phyloP scores from a whole-genome alignment of 2,888 invertebrate genomes.

The Parnassius glacialis region DNA sequence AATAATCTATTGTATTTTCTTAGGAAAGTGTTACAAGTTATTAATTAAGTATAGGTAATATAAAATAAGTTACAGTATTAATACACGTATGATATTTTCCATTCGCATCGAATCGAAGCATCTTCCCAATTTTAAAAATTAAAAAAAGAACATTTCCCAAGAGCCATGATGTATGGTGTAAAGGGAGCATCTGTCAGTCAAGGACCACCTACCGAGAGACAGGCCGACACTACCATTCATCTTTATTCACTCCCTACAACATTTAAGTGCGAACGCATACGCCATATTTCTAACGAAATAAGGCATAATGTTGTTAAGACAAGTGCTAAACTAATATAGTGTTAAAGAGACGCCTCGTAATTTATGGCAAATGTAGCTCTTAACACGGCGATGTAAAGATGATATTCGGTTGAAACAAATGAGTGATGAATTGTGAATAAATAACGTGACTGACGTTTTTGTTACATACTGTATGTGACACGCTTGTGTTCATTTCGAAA shows the following conservation, averaged over 20 bases:
- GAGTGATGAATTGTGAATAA: slow-evolving; percentile 54
- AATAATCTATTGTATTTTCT: too few relatives aligned
- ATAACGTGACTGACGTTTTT: slow-evolving; percentile 54
- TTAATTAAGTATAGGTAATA: too few relatives aligned
- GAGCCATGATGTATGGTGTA: slow-evolving; percentile 44
- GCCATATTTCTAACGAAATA: slow-evolving; percentile 26
- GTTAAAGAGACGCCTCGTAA: slow-evolving; percentile 49
- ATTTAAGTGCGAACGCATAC: slow-evolving; percentile 5
- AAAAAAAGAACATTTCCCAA: slow-evolving; percentile 52
- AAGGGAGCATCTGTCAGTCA: slow-evolving; percentile 72
- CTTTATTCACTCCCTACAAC: slow-evolving; percentile 58
- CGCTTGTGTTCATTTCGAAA: slow-evolving; percentile 40
- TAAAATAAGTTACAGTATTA: too few relatives aligned
- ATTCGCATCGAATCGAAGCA: slow-evolving; percentile 3
- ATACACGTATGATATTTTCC: too few relatives aligned
- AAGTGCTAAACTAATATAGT: slow-evolving; percentile 30
- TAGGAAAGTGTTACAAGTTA: too few relatives aligned
- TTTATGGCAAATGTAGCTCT: slow-evolving; percentile 53
- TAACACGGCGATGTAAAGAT: slow-evolving; percentile 50
- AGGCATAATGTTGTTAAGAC: slow-evolving; percentile 28
- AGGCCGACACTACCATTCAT: slow-evolving; percentile 70
- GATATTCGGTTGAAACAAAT: slow-evolving; percentile 46
- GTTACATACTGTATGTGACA: slow-evolving; percentile 33
- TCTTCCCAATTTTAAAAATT: slow-evolving; percentile 48
- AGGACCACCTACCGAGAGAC: slow-evolving; percentile 70